Percentiles rank a stretch among this genome's conserved stretches.
These are phyloP conservation scores for Cossypha dichroa DNA, from an alignment of 2,797 vertebrate species.

Conservation along the genomic window DNA sequence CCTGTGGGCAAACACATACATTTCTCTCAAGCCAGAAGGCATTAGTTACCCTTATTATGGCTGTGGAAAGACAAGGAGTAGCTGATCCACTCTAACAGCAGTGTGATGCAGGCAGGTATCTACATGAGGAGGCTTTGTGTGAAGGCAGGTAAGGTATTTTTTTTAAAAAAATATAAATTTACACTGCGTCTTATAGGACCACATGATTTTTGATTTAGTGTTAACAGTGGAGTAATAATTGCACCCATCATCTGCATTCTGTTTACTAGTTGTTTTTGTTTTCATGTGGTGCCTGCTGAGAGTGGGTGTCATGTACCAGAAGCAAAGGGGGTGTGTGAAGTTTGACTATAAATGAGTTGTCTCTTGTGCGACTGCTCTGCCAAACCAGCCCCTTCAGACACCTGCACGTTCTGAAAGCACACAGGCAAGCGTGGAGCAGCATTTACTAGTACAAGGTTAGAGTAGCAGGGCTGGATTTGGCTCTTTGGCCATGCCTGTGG, in stretches of 20 bases:
- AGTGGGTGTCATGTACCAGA: fast-evolving
- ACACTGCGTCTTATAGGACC: not conserved
- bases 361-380: not conserved
- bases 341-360: not conserved
- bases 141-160: not conserved
- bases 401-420: not conserved
- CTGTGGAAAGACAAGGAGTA: not conserved
- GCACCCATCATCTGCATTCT: not conserved
- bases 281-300: not conserved
- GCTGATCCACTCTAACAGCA: not conserved
- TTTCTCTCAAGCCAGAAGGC: not conserved
- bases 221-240: not conserved
- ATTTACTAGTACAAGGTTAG: not conserved
- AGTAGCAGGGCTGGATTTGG: not conserved
- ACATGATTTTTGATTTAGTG: not conserved
- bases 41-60: not conserved
- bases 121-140: not conserved
- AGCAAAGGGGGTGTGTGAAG: not conserved
- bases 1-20: not conserved
- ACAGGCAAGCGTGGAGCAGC: fast-evolving
- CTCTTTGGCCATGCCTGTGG: not conserved
- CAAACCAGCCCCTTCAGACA: not conserved
- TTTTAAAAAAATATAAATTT: not conserved
- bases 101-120: not conserved
- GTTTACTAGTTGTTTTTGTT: not conserved